Evolutionary conservation across 2,113 vertebrate species (phyloP).

Genomic region (Ammodytes marinus): DNA sequence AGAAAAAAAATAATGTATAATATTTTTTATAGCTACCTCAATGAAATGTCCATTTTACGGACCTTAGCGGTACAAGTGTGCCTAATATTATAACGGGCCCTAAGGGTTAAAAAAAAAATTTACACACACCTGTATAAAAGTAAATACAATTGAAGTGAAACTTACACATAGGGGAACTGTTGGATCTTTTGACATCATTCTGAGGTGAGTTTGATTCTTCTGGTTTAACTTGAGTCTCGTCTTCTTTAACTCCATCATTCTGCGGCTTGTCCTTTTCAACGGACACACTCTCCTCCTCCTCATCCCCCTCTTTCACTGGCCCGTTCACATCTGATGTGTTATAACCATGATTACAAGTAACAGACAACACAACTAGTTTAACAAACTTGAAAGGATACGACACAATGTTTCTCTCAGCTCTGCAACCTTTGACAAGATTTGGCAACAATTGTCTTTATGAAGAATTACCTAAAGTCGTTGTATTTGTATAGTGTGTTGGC

Average conservation of each 20-base stretch:
- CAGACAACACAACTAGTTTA: background rate
- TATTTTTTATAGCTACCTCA: too few species aligned
- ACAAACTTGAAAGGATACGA: background rate
- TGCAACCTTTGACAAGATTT: too few species aligned
- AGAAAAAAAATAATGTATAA: too few species aligned
- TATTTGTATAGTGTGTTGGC: too few species aligned
- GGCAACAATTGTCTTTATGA: too few species aligned
- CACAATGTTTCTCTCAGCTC: background rate
- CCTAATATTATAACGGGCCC: too few species aligned
- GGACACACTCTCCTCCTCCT: background rate
- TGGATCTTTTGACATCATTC: constrained; percentile 28
- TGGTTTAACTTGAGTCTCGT: constrained; percentile 24
- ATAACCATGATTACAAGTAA: background rate
- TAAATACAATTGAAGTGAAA: background rate
- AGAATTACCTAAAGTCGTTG: too few species aligned
- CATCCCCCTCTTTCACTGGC: constrained; percentile 21
- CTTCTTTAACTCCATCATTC: constrained; percentile 33
- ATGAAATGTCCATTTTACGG: too few species aligned
- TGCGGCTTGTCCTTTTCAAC: constrained; percentile 1
- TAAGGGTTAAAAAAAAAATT: too few species aligned
- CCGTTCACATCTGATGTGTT: constrained; percentile 16
- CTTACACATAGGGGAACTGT: constrained; percentile 59
- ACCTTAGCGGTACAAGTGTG: too few species aligned
- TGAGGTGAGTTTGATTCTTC: constrained; percentile 7
- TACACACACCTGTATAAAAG: too few species aligned